These are phyloP conservation scores for Dromas ardeola DNA, from an alignment of 2,113 vertebrate species.

Conservation along the genomic window DNA sequence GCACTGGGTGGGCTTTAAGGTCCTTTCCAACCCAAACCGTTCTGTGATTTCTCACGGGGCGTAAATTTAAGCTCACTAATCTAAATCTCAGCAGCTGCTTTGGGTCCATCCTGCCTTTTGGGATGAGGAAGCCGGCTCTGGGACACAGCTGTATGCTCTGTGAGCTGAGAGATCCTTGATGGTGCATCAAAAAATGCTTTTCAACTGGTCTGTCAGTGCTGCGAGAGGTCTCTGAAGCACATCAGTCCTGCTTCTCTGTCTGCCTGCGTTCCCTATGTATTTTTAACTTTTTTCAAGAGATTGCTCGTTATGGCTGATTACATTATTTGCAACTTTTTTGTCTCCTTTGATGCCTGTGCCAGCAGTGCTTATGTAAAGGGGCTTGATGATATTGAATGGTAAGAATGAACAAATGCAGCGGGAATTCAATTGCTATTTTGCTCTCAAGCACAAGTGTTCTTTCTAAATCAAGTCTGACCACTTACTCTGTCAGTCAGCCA, in stretches of 20 bases:
- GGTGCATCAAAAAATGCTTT: background rate
- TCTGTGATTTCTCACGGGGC: background rate
- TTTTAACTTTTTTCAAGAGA: slow-evolving; percentile 36
- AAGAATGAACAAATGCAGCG: slow-evolving; percentile 52
- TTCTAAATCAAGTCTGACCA: slow-evolving; percentile 60
- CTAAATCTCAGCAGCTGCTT: background rate
- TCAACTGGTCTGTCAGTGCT: background rate
- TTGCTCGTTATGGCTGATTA: slow-evolving; percentile 46
- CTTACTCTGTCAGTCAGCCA: slow-evolving; percentile 39
- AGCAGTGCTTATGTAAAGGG: slow-evolving; percentile 34
- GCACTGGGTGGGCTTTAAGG: no score
- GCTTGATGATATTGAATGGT: slow-evolving; percentile 44
- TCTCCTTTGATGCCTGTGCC: slow-evolving; percentile 52
- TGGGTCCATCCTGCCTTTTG: background rate
- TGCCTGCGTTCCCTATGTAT: background rate
- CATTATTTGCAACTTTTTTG: slow-evolving; percentile 19
- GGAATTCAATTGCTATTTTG: slow-evolving; percentile 57
- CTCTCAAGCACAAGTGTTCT: slow-evolving; percentile 56
- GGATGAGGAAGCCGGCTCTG: background rate
- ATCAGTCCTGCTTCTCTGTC: accelerated
- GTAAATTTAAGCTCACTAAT: slow-evolving; percentile 21
- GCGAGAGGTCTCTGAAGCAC: background rate
- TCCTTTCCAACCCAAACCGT: no score
- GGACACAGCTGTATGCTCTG: background rate
- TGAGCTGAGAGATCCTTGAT: background rate